Conservation (phyloP, 2,113 vertebrate species). For the Gavialis gangeticus region DNA sequence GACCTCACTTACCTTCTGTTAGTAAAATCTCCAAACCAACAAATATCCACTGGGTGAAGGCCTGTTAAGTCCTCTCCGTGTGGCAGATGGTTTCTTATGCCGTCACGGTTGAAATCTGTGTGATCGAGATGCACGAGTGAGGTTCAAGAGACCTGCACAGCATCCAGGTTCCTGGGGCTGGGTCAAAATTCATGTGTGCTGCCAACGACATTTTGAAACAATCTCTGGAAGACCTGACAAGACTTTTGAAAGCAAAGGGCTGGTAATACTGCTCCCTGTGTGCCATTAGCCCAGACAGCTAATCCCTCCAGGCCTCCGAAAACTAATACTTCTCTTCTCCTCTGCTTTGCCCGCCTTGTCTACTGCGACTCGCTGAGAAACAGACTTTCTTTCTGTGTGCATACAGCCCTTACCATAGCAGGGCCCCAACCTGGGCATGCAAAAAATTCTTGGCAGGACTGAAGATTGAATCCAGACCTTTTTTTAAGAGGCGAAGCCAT, state of each 20-base stretch:
- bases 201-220: background rate
- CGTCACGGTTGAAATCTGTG: accelerated
- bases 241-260: background rate
- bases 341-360: background rate
- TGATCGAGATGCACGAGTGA: background rate
- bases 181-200: background rate
- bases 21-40: background rate
- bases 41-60: background rate
- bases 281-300: background rate
- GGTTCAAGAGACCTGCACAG: background rate
- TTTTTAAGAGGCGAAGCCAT: background rate
- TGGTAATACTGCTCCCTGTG: background rate
- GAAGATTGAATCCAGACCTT: background rate
- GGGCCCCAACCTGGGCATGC: background rate
- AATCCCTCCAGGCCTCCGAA: background rate
- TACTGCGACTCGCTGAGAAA: background rate
- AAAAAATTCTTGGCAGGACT: background rate
- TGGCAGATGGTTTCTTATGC: accelerated
- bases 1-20: background rate
- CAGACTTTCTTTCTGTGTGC: background rate
- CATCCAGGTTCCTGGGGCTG: background rate
- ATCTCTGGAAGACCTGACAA: background rate
- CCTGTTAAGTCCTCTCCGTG: background rate
- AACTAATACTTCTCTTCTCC: background rate
- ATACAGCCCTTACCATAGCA: background rate